These are phyloP conservation scores for Sarcophaga bullata DNA, from an alignment of 1,140 invertebrate species.

Conservation along the genomic window DNA sequence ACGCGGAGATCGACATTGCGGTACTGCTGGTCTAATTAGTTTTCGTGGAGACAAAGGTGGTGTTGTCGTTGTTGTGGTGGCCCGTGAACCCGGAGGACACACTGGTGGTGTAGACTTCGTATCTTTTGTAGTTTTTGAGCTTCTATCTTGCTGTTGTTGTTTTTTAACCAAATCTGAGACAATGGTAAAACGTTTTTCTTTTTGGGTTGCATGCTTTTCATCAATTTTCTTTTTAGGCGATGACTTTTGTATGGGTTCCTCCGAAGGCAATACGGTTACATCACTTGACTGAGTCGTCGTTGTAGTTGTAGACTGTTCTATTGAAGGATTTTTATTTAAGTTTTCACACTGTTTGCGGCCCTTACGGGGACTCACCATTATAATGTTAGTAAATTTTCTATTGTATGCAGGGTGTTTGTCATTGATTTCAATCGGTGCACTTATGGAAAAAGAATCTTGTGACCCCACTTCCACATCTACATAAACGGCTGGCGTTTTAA, in stretches of 20 bases:
- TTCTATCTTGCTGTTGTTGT: neutral
- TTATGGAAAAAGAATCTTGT: slow-evolving; percentile 44
- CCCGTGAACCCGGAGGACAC: neutral
- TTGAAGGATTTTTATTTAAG: neutral
- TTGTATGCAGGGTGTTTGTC: slow-evolving; percentile 56
- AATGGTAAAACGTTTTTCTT: slow-evolving; percentile 12
- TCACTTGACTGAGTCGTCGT: neutral
- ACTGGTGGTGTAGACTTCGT: neutral
- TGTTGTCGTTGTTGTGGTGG: neutral
- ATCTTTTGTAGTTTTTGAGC: neutral
- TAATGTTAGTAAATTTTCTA: slow-evolving; percentile 56
- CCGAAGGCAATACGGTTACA: neutral
- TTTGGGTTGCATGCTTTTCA: neutral
- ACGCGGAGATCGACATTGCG: neutral
- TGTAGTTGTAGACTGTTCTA: neutral
- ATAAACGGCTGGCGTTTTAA: slow-evolving; percentile 52
- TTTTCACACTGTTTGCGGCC: neutral
- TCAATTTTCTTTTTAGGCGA: neutral
- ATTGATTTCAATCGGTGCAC: slow-evolving; percentile 51
- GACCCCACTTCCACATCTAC: slow-evolving; percentile 54
- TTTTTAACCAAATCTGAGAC: slow-evolving; percentile 25
- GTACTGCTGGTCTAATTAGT: neutral
- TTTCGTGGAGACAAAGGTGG: neutral
- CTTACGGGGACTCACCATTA: slow-evolving; percentile 44
- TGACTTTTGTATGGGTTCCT: neutral